Evolutionary conservation across 2,797 vertebrate species (phyloP).

Genomic region (Poeciliopsis presidionis): DNA sequence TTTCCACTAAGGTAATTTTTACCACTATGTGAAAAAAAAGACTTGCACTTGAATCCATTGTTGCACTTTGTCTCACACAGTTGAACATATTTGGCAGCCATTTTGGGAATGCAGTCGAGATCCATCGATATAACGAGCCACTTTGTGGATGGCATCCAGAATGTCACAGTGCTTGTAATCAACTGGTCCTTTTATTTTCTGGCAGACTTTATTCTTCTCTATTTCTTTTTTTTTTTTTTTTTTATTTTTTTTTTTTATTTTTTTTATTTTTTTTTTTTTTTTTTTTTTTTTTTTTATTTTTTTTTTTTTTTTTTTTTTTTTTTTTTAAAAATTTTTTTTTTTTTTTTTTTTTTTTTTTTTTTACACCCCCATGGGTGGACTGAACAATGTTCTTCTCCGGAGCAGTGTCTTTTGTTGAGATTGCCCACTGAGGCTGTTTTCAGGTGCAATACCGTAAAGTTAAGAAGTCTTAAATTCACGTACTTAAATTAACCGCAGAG

Average conservation of each 20-base stretch:
- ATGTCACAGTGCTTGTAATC: conserved; percentile 74
- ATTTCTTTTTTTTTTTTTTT: not conserved
- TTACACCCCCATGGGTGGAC: conserved; percentile 54
- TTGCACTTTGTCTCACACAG: conserved; percentile 70
- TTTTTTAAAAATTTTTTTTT: too few relatives aligned
- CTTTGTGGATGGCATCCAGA: conserved; percentile 74
- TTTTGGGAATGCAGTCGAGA: conserved; percentile 76
- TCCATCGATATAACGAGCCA: conserved; percentile 73
- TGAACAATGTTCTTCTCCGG: conserved; percentile 48
- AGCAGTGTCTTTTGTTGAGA: conserved; percentile 62
- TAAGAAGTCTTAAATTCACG: conserved; percentile 42
- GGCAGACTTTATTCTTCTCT: conserved; percentile 44
- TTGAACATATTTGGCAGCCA: conserved; percentile 77
- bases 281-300: too few relatives aligned
- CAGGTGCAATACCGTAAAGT: conserved; percentile 62
- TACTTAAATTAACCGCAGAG: conserved; percentile 42
- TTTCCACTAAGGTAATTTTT: conserved; percentile 34
- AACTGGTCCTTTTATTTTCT: conserved; percentile 66
- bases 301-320: too few relatives aligned
- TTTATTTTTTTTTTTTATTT: not conserved
- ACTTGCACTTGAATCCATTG: conserved; percentile 59
- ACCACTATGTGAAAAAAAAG: conserved; percentile 24
- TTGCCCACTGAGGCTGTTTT: conserved; percentile 64
- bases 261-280: too few relatives aligned
- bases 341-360: too few relatives aligned